Evolutionary conservation across 2,113 vertebrate genomes (phyloP).

Genomic region (Pleuronectes platessa): DNA sequence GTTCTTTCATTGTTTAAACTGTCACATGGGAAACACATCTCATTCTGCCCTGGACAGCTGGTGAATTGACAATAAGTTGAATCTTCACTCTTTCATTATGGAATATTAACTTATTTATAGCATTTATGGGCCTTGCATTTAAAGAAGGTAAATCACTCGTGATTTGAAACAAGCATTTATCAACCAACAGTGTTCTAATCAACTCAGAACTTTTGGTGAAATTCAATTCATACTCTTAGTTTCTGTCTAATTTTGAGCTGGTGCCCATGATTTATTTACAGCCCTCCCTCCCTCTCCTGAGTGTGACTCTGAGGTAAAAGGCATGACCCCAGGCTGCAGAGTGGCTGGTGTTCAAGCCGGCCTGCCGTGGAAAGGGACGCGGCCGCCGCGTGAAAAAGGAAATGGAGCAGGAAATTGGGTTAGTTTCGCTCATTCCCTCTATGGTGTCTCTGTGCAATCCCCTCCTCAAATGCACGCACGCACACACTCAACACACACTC

Average conservation of each 20-base stretch:
- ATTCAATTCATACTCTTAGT: slow-evolving; percentile 42
- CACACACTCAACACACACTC: slow-evolving; percentile 20
- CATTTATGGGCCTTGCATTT: not conserved
- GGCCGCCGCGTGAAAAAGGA: slow-evolving; percentile 73
- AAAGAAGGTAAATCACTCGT: not conserved
- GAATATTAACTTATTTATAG: not conserved
- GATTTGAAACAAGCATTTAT: slow-evolving; percentile 3
- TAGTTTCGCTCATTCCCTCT: slow-evolving; percentile 76
- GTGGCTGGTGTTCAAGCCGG: slow-evolving; percentile 67
- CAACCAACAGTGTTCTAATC: not conserved
- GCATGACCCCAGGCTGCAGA: slow-evolving; percentile 69
- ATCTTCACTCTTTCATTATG: not conserved
- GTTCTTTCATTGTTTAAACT: too few species aligned
- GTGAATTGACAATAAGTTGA: too few species aligned
- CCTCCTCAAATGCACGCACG: slow-evolving; percentile 26
- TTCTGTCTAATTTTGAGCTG: slow-evolving; percentile 41
- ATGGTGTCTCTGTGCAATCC: slow-evolving; percentile 72
- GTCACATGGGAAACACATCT: too few species aligned
- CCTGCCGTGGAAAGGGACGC: slow-evolving; percentile 69
- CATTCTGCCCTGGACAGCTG: too few species aligned
- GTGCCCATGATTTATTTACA: slow-evolving; percentile 64
- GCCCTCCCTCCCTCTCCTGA: slow-evolving; percentile 17
- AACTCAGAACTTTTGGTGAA: slow-evolving; percentile 36
- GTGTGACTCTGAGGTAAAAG: slow-evolving; percentile 68
- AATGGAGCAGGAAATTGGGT: slow-evolving; percentile 85